Conservation (phyloP, 30 jellyfish, hydroid and myxozoan genomes). For the Pelagia noctiluca region DNA sequence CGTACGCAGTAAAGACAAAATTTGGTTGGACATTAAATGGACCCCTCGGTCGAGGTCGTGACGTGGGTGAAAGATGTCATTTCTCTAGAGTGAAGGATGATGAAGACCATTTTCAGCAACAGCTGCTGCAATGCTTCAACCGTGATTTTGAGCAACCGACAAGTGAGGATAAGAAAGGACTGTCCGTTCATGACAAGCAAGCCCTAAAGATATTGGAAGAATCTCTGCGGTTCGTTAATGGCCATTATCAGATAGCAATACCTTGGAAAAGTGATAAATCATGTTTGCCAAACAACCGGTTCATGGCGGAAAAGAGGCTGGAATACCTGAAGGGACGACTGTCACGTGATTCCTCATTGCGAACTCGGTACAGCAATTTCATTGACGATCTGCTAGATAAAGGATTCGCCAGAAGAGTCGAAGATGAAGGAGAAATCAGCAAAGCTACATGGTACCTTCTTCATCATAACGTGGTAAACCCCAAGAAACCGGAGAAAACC, state of each 20-base stretch:
- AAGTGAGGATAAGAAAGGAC: constrained; percentile 12
- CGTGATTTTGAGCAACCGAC: constrained; percentile 35
- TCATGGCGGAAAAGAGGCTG: constrained; percentile 54
- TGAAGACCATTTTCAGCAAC: constrained; percentile 20
- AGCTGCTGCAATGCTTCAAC: constrained; percentile 26
- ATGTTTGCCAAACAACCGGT: constrained; percentile 38
- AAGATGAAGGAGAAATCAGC: background rate
- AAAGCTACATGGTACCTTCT: constrained; percentile 43
- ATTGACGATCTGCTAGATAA: constrained; percentile 31
- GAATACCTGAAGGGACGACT: constrained; percentile 29
- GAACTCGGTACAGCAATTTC: constrained; percentile 4
- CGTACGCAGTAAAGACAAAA: constrained; percentile 37
- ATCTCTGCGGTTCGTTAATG: constrained; percentile 16
- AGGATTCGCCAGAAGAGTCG: constrained; percentile 22
- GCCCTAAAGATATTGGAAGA: constrained; percentile 48
- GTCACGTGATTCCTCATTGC: background rate
- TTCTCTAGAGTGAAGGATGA: background rate
- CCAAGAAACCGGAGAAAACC: constrained; percentile 46
- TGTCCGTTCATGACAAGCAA: constrained; percentile 46
- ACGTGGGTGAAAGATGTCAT: background rate
- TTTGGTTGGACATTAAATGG: constrained; percentile 61
- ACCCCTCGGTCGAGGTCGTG: constrained; percentile 6
- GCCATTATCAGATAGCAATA: constrained; percentile 39
- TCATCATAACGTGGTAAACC: constrained; percentile 29
- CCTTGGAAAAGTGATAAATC: constrained; percentile 39